Base-by-base conservation (phyloP, 2,113 vertebrate species). In the Microtus montanus region DNA sequence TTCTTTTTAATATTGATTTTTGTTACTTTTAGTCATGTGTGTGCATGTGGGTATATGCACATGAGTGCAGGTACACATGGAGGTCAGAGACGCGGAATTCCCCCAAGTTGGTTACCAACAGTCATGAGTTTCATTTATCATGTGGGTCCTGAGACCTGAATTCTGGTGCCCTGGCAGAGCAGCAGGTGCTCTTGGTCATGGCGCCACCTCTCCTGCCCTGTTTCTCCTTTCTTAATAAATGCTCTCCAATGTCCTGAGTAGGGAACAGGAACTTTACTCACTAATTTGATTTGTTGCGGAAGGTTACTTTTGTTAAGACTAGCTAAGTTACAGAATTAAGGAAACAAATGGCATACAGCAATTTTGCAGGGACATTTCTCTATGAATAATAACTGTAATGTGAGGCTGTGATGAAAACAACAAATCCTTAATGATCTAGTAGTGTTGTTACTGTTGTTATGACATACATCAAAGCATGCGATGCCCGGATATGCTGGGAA, bases 361-460 rank as follows among this genome's bases (percentile, higher is more conserved):
- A 54, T 3, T 20, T 63, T n/a, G 4, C 64, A 80, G 26, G 86
- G 44, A 5, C 20, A 82, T 61, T 82, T 82, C 54, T 61, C 35
- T 38, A 15, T 61, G 79, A 82, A 38, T 26, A 6, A 61, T 12
- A 61, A 54, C 26, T 82, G 52, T 14, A 26, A 61, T 14, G 6
- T 38, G 79, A 28, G 68, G 14, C 8, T 87, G 2, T 64, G 75
- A 6, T 30, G 78, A 84, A 35, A 38, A 71, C 33, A 93, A 75
- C 70, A 86, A 71, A 35, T 22, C 12, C 0, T 63, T 83, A 58
- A 54, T 75, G 61, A 92, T 41, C 47, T n/a, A 63, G 66, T 38
- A 5, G 47, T 84, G 7, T 73, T 87, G n/a, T 70, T 30, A 74
- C 75, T 96, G 91, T 75, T 91, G 91, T 52, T 84, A 44, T n/a